Base-by-base conservation (phyloP, 2,888 invertebrate species). In the Chironomus riparius region DNA sequence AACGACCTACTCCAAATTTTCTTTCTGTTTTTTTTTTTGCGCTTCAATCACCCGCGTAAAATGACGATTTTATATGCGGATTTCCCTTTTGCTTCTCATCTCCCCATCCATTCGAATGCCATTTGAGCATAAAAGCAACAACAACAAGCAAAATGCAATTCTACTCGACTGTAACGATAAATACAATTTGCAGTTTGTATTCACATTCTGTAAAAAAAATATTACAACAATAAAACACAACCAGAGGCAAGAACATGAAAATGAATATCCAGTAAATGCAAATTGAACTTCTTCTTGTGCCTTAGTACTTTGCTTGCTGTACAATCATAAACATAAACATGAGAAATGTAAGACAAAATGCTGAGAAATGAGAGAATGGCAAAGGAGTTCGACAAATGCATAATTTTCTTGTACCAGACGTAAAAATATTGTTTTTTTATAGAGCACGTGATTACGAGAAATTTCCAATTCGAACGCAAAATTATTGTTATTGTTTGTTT, bases 401-500 rank as follows among this genome's bases (percentile, higher is more conserved):
- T 10, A 10, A 38, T 10, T 38, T 38, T 38, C 10, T 38, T 38
- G 38, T 38, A 38, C 38, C 38, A 38, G 38, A 38, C 38, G 38
- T 38, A 38, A 38, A 38, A 56, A 56, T 18, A 56, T 18, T 56
- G 56, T 56, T 6, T 56, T 5, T 62, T 62, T 21, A 10, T 62
- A 18, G 18, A 18, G 21, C 65, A 65, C 65, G 65, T 65, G 65
- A 24, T 22, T 65, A 21, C 2, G 21, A 10, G 12, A 65, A 65
- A 22, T 65, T 24, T 65, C 65, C 22, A 10, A n/a, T 12, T 24
- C 12, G 10, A 15, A n/a, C n/a, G 18, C 4, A 56, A 56, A 68
- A 68, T 15, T 68, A n/a, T 47, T 69, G 68, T 38, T 69, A 10
- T 18, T 69, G 38, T 18, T 69, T 69, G 28, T 69, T 69, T 69